Percentiles rank a stretch among this genome's conserved stretches.
Evolutionary conservation across 1,140 invertebrate species (phyloP).

Genomic region (Grapholita molesta): DNA sequence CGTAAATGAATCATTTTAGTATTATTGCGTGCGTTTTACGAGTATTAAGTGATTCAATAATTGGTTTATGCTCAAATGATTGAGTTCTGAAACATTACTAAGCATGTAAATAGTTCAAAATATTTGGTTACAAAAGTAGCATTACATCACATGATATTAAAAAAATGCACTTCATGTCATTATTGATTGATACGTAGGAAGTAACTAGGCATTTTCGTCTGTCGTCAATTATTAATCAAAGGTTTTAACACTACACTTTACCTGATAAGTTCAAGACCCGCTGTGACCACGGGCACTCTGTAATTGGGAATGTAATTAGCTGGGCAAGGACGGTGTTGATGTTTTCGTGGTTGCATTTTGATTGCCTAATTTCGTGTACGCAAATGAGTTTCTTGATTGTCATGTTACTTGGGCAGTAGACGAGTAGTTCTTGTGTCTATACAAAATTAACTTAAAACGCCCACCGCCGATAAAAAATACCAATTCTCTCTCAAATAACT

Average conservation of each 20-base stretch:
- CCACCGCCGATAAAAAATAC: too few species aligned
- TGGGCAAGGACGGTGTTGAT: not conserved
- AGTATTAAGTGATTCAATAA: too few species aligned
- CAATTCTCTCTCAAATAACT: too few species aligned
- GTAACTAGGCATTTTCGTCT: not conserved
- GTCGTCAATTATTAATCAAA: conserved; percentile 42
- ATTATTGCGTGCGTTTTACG: not conserved
- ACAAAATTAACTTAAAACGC: not conserved
- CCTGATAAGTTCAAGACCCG: conserved; percentile 9
- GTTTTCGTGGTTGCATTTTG: not conserved
- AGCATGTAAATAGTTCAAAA: too few species aligned
- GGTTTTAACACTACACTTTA: conserved; percentile 35
- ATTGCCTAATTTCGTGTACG: not conserved
- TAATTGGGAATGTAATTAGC: not conserved
- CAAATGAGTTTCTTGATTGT: conserved; percentile 5
- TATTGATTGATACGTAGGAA: too few species aligned
- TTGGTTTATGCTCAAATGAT: too few species aligned
- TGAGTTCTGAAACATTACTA: too few species aligned
- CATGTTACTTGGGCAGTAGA: not conserved
- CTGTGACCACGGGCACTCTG: not conserved
- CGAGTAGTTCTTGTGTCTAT: not conserved
- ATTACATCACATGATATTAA: too few species aligned
- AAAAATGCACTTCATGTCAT: too few species aligned
- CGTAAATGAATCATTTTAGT: too few species aligned
- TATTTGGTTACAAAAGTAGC: too few species aligned